Conservation (phyloP, 2,888 invertebrate species). For the Strigamia transsilvanica region DNA sequence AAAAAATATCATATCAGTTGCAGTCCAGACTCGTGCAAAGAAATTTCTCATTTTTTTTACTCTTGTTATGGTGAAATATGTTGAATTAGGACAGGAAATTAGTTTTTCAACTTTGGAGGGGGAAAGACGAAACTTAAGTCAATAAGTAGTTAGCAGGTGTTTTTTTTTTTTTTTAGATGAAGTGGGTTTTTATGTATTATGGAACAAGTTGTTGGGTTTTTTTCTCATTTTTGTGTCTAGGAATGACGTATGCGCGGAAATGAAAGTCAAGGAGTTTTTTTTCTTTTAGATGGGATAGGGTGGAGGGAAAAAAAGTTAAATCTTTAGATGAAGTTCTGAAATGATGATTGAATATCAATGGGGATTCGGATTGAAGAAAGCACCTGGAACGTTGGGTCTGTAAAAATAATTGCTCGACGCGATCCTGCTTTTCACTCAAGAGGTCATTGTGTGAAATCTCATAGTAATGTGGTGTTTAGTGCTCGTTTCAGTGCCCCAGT, state of each 20-base stretch:
- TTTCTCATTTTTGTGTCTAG: not conserved
- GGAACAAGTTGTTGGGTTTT: not conserved
- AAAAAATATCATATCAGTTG: slow-evolving; percentile 43
- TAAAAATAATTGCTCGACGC: not conserved
- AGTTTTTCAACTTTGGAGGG: slow-evolving; percentile 4
- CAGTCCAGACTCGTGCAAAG: slow-evolving; percentile 40
- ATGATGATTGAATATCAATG: slow-evolving; percentile 42
- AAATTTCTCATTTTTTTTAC: slow-evolving; percentile 29
- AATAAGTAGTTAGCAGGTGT: slow-evolving; percentile 23
- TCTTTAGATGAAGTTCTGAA: not conserved
- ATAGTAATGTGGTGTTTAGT: not conserved
- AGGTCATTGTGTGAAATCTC: not conserved
- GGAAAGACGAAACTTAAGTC: not conserved
- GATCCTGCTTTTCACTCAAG: not conserved
- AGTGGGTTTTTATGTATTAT: not conserved
- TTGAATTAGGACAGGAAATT: slow-evolving; percentile 26
- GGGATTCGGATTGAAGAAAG: slow-evolving; percentile 1
- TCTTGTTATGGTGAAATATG: slow-evolving; percentile 8
- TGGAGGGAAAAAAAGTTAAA: not conserved
- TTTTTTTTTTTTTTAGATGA: not conserved
- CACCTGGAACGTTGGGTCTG: not conserved
- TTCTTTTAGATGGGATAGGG: not conserved
- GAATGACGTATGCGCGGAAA: slow-evolving; percentile 34
- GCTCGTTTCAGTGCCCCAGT: not conserved
- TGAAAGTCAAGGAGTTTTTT: slow-evolving; percentile 1